These are phyloP conservation scores for Aphelenchoides fujianensis DNA, from an alignment of 1,140 invertebrate genomes.

Conservation along the genomic window DNA sequence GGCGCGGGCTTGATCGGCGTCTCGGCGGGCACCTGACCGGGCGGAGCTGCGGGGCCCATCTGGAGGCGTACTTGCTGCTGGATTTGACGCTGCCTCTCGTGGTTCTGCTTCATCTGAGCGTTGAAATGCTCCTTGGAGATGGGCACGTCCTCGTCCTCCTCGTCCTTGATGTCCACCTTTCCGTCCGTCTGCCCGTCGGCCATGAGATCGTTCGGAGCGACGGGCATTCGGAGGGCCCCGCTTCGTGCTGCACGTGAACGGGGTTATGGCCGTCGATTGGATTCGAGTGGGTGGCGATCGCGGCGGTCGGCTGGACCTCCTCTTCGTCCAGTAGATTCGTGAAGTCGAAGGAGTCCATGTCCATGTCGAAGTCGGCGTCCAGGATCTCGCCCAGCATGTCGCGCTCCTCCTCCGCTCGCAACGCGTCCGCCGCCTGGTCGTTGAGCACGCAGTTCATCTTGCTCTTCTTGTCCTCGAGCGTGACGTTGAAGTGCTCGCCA, in stretches of 20 bases:
- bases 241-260: neutral
- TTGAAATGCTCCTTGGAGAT: conserved; percentile 15
- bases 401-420: conserved; percentile 50
- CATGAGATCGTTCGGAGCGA: neutral
- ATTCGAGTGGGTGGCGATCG: no score
- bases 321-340: conserved; percentile 41
- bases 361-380: conserved; percentile 43
- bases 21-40: conserved; percentile 17
- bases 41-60: conserved; percentile 63
- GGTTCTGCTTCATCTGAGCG: conserved; percentile 33
- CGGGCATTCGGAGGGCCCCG: neutral
- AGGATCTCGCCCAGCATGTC: conserved; percentile 51
- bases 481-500: conserved; percentile 45
- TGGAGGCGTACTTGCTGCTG: conserved; percentile 65
- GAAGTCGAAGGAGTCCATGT: conserved; percentile 55
- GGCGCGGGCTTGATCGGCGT: neutral
- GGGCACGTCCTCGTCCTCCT: conserved; percentile 3
- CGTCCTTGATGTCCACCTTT: neutral
- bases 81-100: conserved; percentile 37
- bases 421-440: conserved; percentile 51
- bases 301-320: neutral
- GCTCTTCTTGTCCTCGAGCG: conserved; percentile 10
- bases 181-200: neutral
- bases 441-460: conserved; percentile 42
- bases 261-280: neutral